Conservation (phyloP, 35 echinoderm and acorn worm species). For the Anneissia japonica region DNA sequence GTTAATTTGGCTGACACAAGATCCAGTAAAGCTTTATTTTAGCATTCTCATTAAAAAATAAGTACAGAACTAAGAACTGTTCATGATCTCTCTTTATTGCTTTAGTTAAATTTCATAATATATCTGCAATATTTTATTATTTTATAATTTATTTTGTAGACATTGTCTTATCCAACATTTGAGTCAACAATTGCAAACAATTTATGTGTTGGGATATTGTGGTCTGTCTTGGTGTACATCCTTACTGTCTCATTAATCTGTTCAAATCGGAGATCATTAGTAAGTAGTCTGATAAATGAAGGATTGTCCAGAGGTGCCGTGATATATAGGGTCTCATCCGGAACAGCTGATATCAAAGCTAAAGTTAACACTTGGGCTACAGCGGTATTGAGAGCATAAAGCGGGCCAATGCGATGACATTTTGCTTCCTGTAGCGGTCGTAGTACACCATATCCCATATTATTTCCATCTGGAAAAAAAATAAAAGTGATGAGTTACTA, state of each 20-base stretch:
- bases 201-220: conserved; percentile 54
- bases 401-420: conserved; percentile 56
- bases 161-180: conserved; percentile 38
- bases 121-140: too few relatives aligned
- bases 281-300: conserved; percentile 65
- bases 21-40: too few relatives aligned
- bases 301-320: conserved; percentile 61
- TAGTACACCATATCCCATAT: conserved; percentile 74
- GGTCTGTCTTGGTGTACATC: conserved; percentile 57
- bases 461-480: conserved; percentile 34
- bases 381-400: conserved; percentile 56
- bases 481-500: too few relatives aligned
- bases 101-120: too few relatives aligned
- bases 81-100: too few relatives aligned
- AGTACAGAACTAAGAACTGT: too few relatives aligned
- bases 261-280: conserved; percentile 58
- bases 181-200: conserved; percentile 58
- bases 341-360: conserved; percentile 55
- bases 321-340: conserved; percentile 55
- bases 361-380: conserved; percentile 64
- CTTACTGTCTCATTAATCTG: conserved; percentile 56
- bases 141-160: too few relatives aligned
- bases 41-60: too few relatives aligned
- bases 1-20: too few relatives aligned
- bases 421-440: conserved; percentile 35